Evolutionary conservation across 2,888 invertebrate species (phyloP).

Genomic region (Actias luna): DNA sequence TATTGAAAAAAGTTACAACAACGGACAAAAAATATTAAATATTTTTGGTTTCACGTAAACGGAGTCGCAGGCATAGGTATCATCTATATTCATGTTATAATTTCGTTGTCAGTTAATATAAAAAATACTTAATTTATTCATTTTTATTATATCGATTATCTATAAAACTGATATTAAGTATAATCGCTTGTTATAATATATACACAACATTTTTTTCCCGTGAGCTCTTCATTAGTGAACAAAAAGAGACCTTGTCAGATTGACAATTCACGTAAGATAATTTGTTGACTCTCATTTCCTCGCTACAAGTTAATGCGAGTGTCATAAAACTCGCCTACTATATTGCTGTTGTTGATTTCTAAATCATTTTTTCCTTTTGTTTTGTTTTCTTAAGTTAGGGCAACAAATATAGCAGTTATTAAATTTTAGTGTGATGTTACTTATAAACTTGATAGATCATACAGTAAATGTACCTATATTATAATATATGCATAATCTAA

Average conservation of each 20-base stretch:
- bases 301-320: conserved; percentile 24
- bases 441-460: too few relatives aligned
- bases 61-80: too few relatives aligned
- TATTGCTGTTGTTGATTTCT: background rate
- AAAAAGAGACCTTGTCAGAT: conserved; percentile 44
- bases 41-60: too few relatives aligned
- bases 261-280: conserved; percentile 35
- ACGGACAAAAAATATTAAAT: too few relatives aligned
- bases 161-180: background rate
- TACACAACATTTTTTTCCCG: conserved; percentile 19
- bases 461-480: too few relatives aligned
- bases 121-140: background rate
- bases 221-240: conserved; percentile 31
- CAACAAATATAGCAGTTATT: too few relatives aligned
- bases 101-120: too few relatives aligned
- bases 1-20: too few relatives aligned
- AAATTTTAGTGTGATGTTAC: too few relatives aligned
- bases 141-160: background rate
- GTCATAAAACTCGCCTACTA: background rate
- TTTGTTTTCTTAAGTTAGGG: background rate
- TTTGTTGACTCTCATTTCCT: conserved; percentile 39
- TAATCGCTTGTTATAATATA: background rate
- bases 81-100: too few relatives aligned
- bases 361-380: background rate
- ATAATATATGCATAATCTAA: too few relatives aligned